Base-by-base conservation (phyloP, 2,797 vertebrate genomes). In the Arremon aurantiirostris region DNA sequence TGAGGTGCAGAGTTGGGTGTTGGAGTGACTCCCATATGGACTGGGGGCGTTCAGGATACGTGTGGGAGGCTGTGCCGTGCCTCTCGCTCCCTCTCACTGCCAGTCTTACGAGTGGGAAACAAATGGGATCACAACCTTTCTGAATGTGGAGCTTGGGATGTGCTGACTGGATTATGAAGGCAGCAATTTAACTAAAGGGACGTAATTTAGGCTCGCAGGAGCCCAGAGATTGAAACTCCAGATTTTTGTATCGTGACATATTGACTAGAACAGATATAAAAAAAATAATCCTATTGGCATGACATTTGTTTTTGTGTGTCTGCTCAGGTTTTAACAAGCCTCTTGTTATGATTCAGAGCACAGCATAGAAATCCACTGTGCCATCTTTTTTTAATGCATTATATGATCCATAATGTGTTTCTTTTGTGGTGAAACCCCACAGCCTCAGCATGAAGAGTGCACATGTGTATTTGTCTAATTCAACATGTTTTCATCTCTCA, bases 401-500 rank as follows among this genome's bases (percentile, higher is more conserved):
- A 71, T 61, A 65, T 42, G 44, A 80, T 70, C 47, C 52, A 12
- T 69, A 87, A 10, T 9, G 37, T 73, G 50, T 94, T 91, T 83
- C 82, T 90, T 60, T 68, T 73, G 87, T 82, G 85, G 87, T 55
- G 34, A 92, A 84, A 61, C 60, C 86, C 59, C 44, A 13, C 75
- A 73, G 73, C 52, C 55, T 89, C 63, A 32, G 84, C 57, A 26
- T 28, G 76, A 44, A 24, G 82, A 52, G 12, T 2, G 6, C 50
- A 57, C 86, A 57, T 28, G 28, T 94, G 93, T 85, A 82, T 93
- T 72, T 86, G 80, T 82, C 90, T 86, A 93, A 84, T 90, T 86
- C 91, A 82, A 16, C 63, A 30, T 65, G 68, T 89, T 95, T 91
- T 83, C 32, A 53, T 87, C 65, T 71, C 42, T 47, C 56, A 9